Evolutionary conservation across 2,113 vertebrate species (phyloP).

Genomic region (Paralichthys olivaceus): DNA sequence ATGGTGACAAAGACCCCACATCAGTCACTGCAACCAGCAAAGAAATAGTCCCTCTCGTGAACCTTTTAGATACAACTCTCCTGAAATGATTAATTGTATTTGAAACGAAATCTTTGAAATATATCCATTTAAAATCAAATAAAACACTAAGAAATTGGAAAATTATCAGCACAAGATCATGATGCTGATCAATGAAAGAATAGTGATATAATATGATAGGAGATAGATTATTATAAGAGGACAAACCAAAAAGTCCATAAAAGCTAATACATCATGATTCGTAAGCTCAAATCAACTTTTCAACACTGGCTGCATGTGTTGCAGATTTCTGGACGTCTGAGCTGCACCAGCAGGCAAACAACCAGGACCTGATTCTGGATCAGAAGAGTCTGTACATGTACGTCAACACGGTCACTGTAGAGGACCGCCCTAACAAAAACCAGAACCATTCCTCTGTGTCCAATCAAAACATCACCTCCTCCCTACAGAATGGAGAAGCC

Average conservation of each 20-base stretch:
- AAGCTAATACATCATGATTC: neutral
- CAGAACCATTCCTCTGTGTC: conserved; percentile 45
- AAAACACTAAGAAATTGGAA: too few species aligned
- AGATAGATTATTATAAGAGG: neutral
- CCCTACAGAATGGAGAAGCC: conserved; percentile 62
- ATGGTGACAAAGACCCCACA: neutral
- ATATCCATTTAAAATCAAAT: too few species aligned
- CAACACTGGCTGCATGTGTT: conserved; percentile 18
- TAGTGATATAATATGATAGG: neutral
- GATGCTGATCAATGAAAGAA: too few species aligned
- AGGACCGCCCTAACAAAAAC: conserved; percentile 79
- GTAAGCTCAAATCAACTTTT: neutral
- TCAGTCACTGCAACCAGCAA: too few species aligned
- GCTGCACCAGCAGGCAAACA: conserved; percentile 76
- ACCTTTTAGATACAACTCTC: too few species aligned
- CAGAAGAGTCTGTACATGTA: conserved; percentile 84
- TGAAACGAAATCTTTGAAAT: too few species aligned
- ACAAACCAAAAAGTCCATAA: neutral
- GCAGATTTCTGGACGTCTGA: conserved; percentile 93
- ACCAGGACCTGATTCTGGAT: conserved; percentile 32
- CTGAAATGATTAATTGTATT: neutral
- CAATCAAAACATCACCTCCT: conserved; percentile 7
- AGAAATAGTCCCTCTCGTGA: neutral
- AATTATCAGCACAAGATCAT: too few species aligned
- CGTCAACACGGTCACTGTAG: conserved; percentile 90